Percentiles rank a stretch among this genome's conserved stretches.
These are phyloP conservation scores for Neosilurus hyrtlii DNA, from an alignment of 2,797 vertebrate species.

Conservation along the genomic window DNA sequence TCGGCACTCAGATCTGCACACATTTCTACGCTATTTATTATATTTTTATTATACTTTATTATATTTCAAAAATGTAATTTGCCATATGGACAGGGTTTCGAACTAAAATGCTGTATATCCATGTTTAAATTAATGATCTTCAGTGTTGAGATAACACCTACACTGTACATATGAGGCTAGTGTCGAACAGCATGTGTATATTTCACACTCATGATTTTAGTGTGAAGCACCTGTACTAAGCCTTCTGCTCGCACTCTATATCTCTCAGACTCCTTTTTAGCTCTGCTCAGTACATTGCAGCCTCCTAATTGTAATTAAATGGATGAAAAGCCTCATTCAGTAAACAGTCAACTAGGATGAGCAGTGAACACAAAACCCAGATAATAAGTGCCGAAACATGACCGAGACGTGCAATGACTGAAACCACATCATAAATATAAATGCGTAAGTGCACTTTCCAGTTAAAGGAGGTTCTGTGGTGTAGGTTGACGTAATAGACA, in stretches of 20 bases:
- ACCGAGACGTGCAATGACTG: background rate
- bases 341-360: background rate
- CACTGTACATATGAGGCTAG: slow-evolving; percentile 15
- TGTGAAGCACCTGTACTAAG: slow-evolving; percentile 15
- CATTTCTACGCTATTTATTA: no score
- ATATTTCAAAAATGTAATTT: background rate
- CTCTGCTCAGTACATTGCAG: background rate
- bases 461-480: background rate
- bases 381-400: no score
- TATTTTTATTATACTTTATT: background rate
- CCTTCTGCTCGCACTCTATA: background rate
- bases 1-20: no score
- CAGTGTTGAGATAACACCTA: slow-evolving; percentile 3
- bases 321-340: background rate
- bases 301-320: slow-evolving; percentile 1
- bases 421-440: background rate
- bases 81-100: background rate
- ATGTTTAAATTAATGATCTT: background rate
- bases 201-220: slow-evolving; percentile 11
- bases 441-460: background rate
- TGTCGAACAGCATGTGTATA: slow-evolving; percentile 17
- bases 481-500: slow-evolving; percentile 1
- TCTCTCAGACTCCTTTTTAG: background rate
- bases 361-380: background rate
- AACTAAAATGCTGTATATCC: no score